Percentiles rank a stretch among this genome's conserved stretches.
Conservation (phyloP, 2,113 vertebrate genomes). For the Malurus elegans region DNA sequence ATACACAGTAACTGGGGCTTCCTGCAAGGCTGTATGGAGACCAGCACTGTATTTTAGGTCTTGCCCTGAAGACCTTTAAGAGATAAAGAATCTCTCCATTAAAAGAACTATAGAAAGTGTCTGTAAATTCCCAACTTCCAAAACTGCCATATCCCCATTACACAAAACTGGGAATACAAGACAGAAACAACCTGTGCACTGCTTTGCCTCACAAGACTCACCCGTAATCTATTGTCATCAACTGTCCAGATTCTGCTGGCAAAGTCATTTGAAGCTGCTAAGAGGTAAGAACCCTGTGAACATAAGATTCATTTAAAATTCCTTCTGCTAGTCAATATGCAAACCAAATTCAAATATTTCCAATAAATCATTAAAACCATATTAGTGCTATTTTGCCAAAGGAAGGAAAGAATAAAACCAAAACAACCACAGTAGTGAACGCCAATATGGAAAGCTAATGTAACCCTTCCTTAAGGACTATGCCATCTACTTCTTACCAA, state of each 20-base stretch:
- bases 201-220: conserved; percentile 61
- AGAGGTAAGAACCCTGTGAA: conserved; percentile 88
- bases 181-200: not conserved
- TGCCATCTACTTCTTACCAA: not conserved
- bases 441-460: not conserved
- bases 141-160: not conserved
- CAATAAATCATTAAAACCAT: not conserved
- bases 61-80: not conserved
- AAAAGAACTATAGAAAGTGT: not conserved
- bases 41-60: not conserved
- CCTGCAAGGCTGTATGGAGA: not conserved
- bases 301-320: conserved; percentile 9
- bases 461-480: not conserved
- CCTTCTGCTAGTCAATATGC: not conserved
- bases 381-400: not conserved
- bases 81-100: not conserved
- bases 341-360: not conserved
- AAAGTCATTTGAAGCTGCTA: conserved; percentile 97
- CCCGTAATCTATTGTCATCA: conserved; percentile 94
- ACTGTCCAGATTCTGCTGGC: conserved; percentile 98
- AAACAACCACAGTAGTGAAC: not conserved
- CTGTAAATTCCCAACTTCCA: not conserved
- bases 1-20: not conserved
- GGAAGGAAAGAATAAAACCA: not conserved
- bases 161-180: not conserved